These are phyloP conservation scores for Tineola bisselliella DNA, from an alignment of 2,888 invertebrate species.

Conservation along the genomic window DNA sequence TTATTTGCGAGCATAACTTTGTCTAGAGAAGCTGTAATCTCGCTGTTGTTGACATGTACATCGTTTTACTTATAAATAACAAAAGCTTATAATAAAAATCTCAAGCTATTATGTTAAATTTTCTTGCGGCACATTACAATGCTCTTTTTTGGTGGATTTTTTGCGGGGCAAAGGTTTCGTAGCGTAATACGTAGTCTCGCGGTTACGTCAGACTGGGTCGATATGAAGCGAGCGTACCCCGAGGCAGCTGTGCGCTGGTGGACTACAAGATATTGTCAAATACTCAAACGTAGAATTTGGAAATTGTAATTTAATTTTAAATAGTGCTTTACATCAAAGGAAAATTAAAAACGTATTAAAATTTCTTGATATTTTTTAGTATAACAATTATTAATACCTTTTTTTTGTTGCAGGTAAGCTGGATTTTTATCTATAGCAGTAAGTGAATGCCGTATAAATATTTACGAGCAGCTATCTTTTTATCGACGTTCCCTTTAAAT, in stretches of 20 bases:
- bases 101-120: not conserved
- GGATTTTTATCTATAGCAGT: not conserved
- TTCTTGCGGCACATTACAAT: not conserved
- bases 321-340: not conserved
- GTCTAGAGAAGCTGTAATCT: constrained; percentile 1
- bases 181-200: constrained; percentile 12
- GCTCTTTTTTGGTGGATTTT: constrained; percentile 1
- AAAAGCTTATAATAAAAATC: not conserved
- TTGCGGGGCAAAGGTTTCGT: constrained; percentile 4
- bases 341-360: not conserved
- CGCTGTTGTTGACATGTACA: not conserved
- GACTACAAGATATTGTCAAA: constrained; percentile 11
- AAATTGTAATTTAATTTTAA: not conserved
- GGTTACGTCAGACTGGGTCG: constrained; percentile 51
- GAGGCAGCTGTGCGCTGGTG: constrained; percentile 22
- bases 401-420: constrained; percentile 6
- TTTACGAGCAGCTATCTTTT: not conserved
- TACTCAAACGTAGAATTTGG: constrained; percentile 6
- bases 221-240: constrained; percentile 26
- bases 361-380: not conserved
- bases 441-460: not conserved
- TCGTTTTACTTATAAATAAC: not conserved
- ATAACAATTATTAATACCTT: not conserved
- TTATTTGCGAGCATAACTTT: not conserved
- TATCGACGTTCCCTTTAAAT: not conserved